Base-by-base conservation (phyloP, 2,797 vertebrate species). In the Hippopotamyrus pictus region DNA sequence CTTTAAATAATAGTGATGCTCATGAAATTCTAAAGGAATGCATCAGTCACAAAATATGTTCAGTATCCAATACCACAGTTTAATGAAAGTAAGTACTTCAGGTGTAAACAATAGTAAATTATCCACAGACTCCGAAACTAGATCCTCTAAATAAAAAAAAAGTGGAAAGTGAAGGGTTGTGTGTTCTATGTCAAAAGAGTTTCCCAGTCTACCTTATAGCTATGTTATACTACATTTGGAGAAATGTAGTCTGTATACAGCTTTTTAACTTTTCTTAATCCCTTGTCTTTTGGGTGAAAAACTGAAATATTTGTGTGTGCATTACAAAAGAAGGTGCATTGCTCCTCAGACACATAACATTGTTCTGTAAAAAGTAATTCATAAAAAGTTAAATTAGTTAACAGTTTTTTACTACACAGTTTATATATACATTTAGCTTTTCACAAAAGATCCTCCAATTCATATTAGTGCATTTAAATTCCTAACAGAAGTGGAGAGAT, bases 21-120 rank as follows among this genome's bases (percentile, higher is more conserved):
- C 59, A 88, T 46, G 62, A 65, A 46, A 88, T 65, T 62, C 25
- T 41, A 62, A 59, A 87, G 53, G 86, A 57, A n/a, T 59, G 33
- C 86, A 86, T 86, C 85, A 87, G 53, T 12, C 51, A 87, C 53
- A 57, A n/a, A 87, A 59, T 87, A 87, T 87, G 86, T 62, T 59
- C 86, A 37, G 51, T 87, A 14, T 57, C 53, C 86, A 87, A 59
- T 59, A 62, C 86, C 84, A 86, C 84, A 86, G 84, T 86, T 86
- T 86, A 51, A 86, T 54, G 48, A 51, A 53, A 86, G 84, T 44
- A 82, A 82, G 76, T 86, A 53, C 29, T 86, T 86, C 25, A 86
- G 84, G 48, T 86, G 84, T 86, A 86, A 87, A 62, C 53, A 87
- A 48, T 51, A 51, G 83, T 53, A 86, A 53, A 86, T 86, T 86